phyloP scores from a whole-genome alignment of 1,140 invertebrate species.

The Diabrotica virgifera region DNA sequence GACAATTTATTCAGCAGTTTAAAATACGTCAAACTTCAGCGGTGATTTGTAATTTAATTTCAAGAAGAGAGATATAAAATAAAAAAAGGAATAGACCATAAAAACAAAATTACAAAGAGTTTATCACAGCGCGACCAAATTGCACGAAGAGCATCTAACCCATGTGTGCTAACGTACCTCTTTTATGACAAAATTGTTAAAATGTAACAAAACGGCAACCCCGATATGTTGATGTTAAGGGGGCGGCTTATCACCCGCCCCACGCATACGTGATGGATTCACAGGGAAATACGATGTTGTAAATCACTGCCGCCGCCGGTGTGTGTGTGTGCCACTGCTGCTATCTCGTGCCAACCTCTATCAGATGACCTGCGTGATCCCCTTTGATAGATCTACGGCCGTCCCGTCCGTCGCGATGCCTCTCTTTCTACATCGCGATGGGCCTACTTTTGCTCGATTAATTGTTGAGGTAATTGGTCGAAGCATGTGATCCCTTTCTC shows the following conservation, averaged over 20 bases:
- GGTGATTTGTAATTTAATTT: too few species aligned
- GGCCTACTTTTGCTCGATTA: constrained; percentile 8
- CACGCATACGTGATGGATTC: constrained; percentile 35
- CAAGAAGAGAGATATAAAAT: too few species aligned
- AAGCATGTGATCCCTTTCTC: neutral
- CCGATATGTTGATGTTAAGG: neutral
- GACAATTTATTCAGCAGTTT: too few species aligned
- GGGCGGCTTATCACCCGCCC: neutral
- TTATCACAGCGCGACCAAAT: too few species aligned
- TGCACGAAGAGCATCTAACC: too few species aligned
- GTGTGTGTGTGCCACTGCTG: constrained; percentile 4
- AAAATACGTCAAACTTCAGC: too few species aligned
- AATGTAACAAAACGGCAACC: neutral
- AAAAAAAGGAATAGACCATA: too few species aligned
- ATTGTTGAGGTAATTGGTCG: constrained; percentile 18
- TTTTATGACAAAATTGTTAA: too few species aligned
- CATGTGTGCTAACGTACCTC: too few species aligned
- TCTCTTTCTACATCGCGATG: constrained; percentile 1
- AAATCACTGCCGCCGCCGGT: constrained; percentile 35
- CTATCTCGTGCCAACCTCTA: constrained; percentile 34
- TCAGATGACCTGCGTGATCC: constrained; percentile 41
- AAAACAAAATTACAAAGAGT: too few species aligned
- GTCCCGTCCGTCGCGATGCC: neutral
- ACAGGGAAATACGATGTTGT: constrained; percentile 37
- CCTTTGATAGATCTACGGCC: constrained; percentile 33